These are phyloP conservation scores for Torymus aiolomorphi DNA, from an alignment of 2,888 invertebrate genomes.

Conservation along the genomic window DNA sequence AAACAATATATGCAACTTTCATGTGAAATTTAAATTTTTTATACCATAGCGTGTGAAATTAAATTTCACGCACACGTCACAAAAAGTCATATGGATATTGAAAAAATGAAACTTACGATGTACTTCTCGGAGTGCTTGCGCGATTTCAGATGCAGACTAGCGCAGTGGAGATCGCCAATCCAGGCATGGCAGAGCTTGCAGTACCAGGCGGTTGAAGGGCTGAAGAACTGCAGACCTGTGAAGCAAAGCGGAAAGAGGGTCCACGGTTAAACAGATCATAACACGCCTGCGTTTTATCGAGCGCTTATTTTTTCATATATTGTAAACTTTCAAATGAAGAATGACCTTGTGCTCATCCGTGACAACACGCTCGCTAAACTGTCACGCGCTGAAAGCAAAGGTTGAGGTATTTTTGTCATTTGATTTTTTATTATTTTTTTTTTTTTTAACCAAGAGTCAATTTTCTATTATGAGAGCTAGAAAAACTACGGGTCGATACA, in stretches of 20 bases:
- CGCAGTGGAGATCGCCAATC: conserved; percentile 93
- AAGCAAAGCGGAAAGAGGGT: conserved; percentile 63
- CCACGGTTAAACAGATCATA: conserved; percentile 30
- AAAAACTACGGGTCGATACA: conserved; percentile 17
- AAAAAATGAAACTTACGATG: conserved; percentile 79
- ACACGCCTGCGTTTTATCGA: neutral
- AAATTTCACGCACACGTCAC: too few species aligned
- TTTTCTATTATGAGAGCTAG: conserved; percentile 17
- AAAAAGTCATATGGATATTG: too few species aligned
- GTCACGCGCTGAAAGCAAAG: conserved; percentile 58
- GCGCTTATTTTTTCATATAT: conserved; percentile 37
- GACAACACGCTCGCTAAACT: conserved; percentile 59
- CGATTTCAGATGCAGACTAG: conserved; percentile 90
- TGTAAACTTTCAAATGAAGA: conserved; percentile 65
- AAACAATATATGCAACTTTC: too few species aligned
- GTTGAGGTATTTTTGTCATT: conserved; percentile 12
- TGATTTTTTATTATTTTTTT: conserved; percentile 48
- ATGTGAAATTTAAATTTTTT: too few species aligned
- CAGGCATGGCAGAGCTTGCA: conserved; percentile 91
- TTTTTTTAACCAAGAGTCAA: conserved; percentile 24
- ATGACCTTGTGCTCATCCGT: conserved; percentile 74
- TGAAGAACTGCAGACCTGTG: conserved; percentile 90
- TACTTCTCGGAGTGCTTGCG: conserved; percentile 87
- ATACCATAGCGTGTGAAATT: too few species aligned
- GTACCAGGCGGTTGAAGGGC: conserved; percentile 92